A percentile compares a stretch with the other conserved stretches of the same genome.
Evolutionary conservation across 2,888 invertebrate species (phyloP).

Genomic region (Phyllotreta cruciferae): DNA sequence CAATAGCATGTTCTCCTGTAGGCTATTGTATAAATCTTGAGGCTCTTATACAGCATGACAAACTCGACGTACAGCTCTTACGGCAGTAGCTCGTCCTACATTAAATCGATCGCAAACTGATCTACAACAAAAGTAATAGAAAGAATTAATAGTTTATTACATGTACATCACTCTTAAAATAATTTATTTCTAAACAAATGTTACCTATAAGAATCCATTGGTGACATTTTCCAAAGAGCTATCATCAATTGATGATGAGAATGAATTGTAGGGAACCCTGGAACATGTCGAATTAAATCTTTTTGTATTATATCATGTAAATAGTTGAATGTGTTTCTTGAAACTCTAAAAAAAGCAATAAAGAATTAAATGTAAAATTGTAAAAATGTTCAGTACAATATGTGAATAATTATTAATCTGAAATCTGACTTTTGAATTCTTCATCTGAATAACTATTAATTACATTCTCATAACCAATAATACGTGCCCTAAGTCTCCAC

Average conservation of each 20-base stretch:
- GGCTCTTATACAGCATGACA: constrained; percentile 12
- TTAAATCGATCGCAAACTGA: constrained; percentile 26
- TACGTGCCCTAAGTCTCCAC: no score
- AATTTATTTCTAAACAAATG: constrained; percentile 6
- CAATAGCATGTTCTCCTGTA: constrained; percentile 1
- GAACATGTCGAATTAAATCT: constrained; percentile 25
- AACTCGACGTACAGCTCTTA: constrained; percentile 25
- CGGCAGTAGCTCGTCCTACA: constrained; percentile 26
- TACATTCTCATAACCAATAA: constrained; percentile 27
- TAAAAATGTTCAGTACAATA: constrained; percentile 15
- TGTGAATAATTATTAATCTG: no score
- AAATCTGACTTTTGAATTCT: constrained; percentile 30
- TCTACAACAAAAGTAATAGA: constrained; percentile 16
- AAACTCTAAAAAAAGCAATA: constrained; percentile 21
- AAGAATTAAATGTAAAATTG: constrained; percentile 13
- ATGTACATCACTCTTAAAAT: no score
- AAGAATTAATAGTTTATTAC: no score
- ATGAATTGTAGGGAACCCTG: constrained; percentile 26
- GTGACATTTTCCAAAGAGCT: constrained; percentile 30
- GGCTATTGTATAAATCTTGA: constrained; percentile 14
- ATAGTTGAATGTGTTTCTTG: constrained; percentile 25
- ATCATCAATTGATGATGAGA: constrained; percentile 26
- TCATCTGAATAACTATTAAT: constrained; percentile 25
- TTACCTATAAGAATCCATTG: constrained; percentile 28
- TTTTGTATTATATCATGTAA: constrained; percentile 26